These are phyloP conservation scores for Abramis brama DNA, from an alignment of 2,113 vertebrate genomes.

Conservation along the genomic window DNA sequence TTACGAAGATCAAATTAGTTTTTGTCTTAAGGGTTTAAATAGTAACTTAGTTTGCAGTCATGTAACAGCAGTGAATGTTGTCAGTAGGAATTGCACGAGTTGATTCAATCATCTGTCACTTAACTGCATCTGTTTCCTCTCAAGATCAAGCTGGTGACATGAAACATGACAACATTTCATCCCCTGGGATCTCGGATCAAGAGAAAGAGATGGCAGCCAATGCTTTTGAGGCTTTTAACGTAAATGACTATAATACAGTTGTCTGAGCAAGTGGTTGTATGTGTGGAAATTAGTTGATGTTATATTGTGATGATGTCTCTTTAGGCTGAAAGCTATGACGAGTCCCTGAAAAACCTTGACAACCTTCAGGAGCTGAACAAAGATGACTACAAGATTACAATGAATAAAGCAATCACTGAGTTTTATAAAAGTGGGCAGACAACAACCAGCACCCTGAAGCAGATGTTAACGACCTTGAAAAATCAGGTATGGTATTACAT, in stretches of 20 bases:
- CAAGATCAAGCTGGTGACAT: slow-evolving; percentile 84
- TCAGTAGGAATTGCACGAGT: background rate
- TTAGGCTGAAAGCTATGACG: slow-evolving; percentile 89
- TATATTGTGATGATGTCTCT: background rate
- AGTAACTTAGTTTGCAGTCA: background rate
- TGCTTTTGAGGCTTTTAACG: slow-evolving; percentile 87
- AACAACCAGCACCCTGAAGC: slow-evolving; percentile 89
- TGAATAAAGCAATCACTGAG: slow-evolving; percentile 93
- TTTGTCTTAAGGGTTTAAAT: background rate
- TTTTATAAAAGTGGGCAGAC: slow-evolving; percentile 95
- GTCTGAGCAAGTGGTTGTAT: background rate
- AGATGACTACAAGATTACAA: slow-evolving; percentile 94
- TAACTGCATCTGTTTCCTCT: slow-evolving; percentile 41
- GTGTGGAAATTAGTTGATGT: background rate
- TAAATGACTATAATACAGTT: slow-evolving; percentile 64
- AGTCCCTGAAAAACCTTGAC: slow-evolving; percentile 86
- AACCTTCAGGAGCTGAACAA: slow-evolving; percentile 93
- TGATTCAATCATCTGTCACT: background rate
- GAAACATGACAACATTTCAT: slow-evolving; percentile 83
- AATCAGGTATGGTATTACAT: slow-evolving; percentile 80
- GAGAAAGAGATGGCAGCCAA: slow-evolving; percentile 88
- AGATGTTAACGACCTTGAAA: slow-evolving; percentile 88
- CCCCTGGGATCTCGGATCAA: slow-evolving; percentile 87
- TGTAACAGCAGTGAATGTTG: background rate
- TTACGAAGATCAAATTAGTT: background rate